Evolutionary conservation across 2,797 vertebrate species (phyloP), one percentile per base, ranked within the genome.

Genomic region (Lates japonicus): DNA sequence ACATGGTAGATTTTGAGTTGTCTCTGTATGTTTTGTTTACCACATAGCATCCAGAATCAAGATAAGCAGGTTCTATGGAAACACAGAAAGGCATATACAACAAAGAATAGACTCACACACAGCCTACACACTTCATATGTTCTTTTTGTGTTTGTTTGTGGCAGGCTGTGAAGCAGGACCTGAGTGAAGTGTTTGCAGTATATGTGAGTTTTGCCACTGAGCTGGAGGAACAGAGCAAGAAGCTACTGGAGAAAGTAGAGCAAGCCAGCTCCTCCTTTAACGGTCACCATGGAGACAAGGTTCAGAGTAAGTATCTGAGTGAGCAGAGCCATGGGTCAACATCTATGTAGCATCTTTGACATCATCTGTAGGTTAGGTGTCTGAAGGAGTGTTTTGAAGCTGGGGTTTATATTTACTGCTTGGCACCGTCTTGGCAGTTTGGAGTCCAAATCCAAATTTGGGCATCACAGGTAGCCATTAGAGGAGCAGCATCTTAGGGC

Each of bases 101-200:
- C 19, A 54, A 12, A 31, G 9, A n/a, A 3, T 31, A 41, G 3
- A 59, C 7, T 29, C n/a, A 42, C 16, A 17, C 6, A 37, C 0
- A 59, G 29, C 4, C 11, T 6, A 1, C 17, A 67, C 20, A 19
- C 12, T 29, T 52, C 0, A 44, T 52, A 0, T 70, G 20, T 71
- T 17, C 5, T 46, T 25, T 80, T 44, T 74, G 10, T 37, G 6
- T 9, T 8, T 83, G 49, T 44, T 46, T 72, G 72, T 70, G 73
- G 8, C 81, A 97, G 97, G 92, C 55, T 19, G 84, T 97, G 78
- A 96, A 95, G 72, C 92, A 89, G 65, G 96, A 96, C 49, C 13
- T 96, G 79, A 93, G 92, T 61, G 95, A 92, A 39, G 89, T 97
- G 16, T 94, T 41, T 41, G 91, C 93, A 0, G 87, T 94, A 12